Evolutionary conservation across 1,140 invertebrate genomes (phyloP).

Genomic region (Drosophila tsacasi): DNA sequence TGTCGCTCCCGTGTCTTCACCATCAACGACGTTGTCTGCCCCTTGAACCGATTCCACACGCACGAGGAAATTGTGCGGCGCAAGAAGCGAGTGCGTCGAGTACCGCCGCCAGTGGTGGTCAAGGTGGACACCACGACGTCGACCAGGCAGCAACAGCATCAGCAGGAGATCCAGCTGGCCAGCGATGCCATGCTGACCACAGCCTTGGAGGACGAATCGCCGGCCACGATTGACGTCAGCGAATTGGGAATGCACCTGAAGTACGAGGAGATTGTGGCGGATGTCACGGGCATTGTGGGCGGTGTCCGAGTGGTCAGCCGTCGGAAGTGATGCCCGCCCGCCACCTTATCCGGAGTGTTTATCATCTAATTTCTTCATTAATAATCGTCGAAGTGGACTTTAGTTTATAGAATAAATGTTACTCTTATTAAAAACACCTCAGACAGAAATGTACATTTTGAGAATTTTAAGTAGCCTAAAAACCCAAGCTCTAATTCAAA

Average conservation of each 20-base stretch:
- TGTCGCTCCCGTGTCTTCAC: slow-evolving; percentile 83
- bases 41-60: slow-evolving; percentile 81
- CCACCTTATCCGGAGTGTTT: neutral
- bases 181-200: slow-evolving; percentile 68
- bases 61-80: slow-evolving; percentile 83
- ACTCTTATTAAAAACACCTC: neutral
- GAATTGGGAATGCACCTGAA: slow-evolving; percentile 82
- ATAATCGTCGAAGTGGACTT: neutral
- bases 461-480: slow-evolving; percentile 1
- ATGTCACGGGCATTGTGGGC: slow-evolving; percentile 72
- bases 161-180: slow-evolving; percentile 46
- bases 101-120: slow-evolving; percentile 53
- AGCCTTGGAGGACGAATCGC: slow-evolving; percentile 55
- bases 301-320: slow-evolving; percentile 50
- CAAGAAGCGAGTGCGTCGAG: slow-evolving; percentile 76
- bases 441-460: neutral
- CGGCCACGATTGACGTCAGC: slow-evolving; percentile 71
- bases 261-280: slow-evolving; percentile 82
- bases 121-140: slow-evolving; percentile 27
- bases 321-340: slow-evolving; percentile 45
- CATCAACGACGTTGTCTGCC: slow-evolving; percentile 79
- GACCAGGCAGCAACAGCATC: slow-evolving; percentile 50
- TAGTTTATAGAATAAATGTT: slow-evolving; percentile 9
- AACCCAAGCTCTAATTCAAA: neutral
- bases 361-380: slow-evolving; percentile 23